phyloP scores from a whole-genome alignment of 2,113 vertebrate species.

The Prietella phreatophila region DNA sequence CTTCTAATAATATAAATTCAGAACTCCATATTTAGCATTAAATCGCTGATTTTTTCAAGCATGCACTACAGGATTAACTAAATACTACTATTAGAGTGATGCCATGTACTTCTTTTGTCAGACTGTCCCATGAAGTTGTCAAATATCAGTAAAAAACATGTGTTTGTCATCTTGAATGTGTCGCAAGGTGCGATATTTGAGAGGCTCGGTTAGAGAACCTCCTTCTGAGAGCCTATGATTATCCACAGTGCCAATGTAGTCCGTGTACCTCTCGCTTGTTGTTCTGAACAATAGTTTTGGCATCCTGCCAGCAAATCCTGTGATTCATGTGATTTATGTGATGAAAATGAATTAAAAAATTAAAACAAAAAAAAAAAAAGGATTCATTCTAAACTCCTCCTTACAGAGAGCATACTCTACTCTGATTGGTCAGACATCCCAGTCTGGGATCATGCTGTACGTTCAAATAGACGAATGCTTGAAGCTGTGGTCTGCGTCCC shows the following conservation, averaged over 20 bases:
- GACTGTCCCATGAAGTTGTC: not conserved
- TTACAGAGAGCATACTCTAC: too few species aligned
- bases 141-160: not conserved
- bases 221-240: not conserved
- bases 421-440: too few species aligned
- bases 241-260: not conserved
- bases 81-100: not conserved
- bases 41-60: not conserved
- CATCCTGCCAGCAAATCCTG: constrained; percentile 1
- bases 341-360: too few species aligned
- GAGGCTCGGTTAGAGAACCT: not conserved
- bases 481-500: too few species aligned
- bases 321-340: too few species aligned
- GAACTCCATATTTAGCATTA: not conserved
- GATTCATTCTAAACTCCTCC: too few species aligned
- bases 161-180: not conserved
- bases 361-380: too few species aligned
- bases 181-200: not conserved
- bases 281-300: constrained; percentile 28
- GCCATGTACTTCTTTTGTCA: not conserved
- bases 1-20: constrained; percentile 5
- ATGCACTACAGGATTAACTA: not conserved
- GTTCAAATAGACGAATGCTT: too few species aligned
- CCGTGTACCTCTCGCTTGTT: not conserved
- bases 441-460: too few species aligned